Evolutionary conservation across 2,113 vertebrate species (phyloP).

Genomic region (Coptodon bakossiorum): DNA sequence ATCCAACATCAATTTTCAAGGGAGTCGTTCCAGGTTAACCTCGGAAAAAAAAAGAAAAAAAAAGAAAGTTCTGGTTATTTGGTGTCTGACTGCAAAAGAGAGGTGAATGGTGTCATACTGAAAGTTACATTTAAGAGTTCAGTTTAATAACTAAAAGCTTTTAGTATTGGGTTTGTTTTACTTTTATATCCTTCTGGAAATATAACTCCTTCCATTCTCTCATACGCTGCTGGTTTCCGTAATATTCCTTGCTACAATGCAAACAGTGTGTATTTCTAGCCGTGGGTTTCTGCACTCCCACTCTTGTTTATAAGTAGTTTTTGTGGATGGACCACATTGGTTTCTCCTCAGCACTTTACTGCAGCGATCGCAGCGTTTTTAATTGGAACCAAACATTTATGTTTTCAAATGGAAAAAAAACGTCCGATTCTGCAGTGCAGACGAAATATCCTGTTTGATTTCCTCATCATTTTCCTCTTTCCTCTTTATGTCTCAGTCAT

Average conservation of each 20-base stretch:
- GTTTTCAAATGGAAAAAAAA: constrained; percentile 42
- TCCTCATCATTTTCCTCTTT: constrained; percentile 58
- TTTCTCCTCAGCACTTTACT: constrained; percentile 66
- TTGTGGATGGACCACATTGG: constrained; percentile 55
- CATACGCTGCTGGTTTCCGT: constrained; percentile 13
- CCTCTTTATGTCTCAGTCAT: constrained; percentile 31
- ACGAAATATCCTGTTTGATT: constrained; percentile 47
- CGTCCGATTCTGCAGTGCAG: background rate
- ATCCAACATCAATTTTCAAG: background rate
- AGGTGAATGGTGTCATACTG: background rate
- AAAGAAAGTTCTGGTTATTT: background rate
- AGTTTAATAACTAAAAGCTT: background rate
- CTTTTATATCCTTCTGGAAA: background rate
- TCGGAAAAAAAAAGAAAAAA: background rate
- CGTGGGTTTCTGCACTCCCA: constrained; percentile 53
- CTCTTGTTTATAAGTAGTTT: constrained; percentile 71
- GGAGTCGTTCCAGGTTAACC: background rate
- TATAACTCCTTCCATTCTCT: background rate
- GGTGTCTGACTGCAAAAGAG: background rate
- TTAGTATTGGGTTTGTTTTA: background rate
- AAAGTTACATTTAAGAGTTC: background rate
- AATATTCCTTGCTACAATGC: constrained; percentile 25
- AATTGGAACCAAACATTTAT: constrained; percentile 35
- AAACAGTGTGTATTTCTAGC: constrained; percentile 59
- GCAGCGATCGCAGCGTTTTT: constrained; percentile 24